phyloP scores from a whole-genome alignment of 2,113 vertebrate species.

The Dipodomys ordii region DNA sequence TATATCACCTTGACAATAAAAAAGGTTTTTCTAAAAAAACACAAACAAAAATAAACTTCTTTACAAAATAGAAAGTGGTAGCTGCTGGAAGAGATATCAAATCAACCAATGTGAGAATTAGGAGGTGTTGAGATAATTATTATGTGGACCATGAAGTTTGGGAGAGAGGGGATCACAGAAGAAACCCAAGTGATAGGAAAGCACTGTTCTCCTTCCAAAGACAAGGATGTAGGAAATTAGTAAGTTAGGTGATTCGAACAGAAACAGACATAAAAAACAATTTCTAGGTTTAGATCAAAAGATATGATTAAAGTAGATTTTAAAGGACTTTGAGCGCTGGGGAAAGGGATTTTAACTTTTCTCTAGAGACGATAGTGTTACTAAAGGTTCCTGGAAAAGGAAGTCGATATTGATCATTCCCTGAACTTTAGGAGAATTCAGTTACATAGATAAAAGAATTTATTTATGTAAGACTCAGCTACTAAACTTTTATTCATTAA shows the following conservation, averaged over 20 bases:
- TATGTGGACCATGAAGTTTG: background rate
- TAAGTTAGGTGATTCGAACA: background rate
- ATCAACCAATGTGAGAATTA: background rate
- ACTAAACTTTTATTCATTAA: conserved; percentile 1
- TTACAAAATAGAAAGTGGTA: background rate
- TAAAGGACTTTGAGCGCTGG: background rate
- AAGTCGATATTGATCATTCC: background rate
- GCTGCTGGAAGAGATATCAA: background rate
- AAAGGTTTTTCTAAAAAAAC: too few relatives aligned
- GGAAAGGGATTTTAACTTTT: background rate
- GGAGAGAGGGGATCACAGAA: background rate
- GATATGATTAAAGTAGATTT: conserved; percentile 46
- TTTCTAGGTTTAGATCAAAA: conserved; percentile 23
- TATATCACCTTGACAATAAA: too few relatives aligned
- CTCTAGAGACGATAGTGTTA: background rate
- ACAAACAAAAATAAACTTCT: background rate
- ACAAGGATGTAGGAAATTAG: background rate
- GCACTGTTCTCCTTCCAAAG: background rate
- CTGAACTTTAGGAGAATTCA: background rate
- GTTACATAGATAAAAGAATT: background rate
- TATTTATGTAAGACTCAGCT: background rate
- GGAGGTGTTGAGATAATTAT: background rate
- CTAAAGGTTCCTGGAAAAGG: conserved; percentile 1
- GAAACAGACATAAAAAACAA: background rate
- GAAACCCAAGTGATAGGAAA: background rate